Evolutionary conservation across 2,888 invertebrate species (phyloP).

Genomic region (Heliconius cydno): DNA sequence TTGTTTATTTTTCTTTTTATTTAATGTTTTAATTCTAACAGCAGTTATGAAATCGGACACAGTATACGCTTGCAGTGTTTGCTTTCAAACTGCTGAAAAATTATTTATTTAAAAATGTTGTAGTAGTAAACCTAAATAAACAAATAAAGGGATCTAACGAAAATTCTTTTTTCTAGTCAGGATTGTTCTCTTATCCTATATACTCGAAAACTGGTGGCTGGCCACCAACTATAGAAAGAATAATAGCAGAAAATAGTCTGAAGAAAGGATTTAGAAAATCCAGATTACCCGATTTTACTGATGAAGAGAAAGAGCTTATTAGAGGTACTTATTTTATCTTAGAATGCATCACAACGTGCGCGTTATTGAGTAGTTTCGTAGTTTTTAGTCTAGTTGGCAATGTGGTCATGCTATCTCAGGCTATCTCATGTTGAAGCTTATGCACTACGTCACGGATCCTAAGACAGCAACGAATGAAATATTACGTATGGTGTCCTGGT

Average conservation of each 20-base stretch:
- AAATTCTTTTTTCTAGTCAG: conserved; percentile 52
- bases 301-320: conserved; percentile 56
- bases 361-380: too few relatives aligned
- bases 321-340: conserved; percentile 49
- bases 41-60: too few relatives aligned
- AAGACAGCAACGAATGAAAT: too few relatives aligned
- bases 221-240: conserved; percentile 57
- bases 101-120: too few relatives aligned
- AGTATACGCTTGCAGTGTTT: not conserved
- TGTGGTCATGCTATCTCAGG: too few relatives aligned
- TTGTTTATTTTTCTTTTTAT: not conserved
- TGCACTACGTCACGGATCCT: too few relatives aligned
- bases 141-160: not conserved
- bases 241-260: conserved; percentile 55
- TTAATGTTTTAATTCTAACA: not conserved
- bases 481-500: too few relatives aligned
- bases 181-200: conserved; percentile 59
- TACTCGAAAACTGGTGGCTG: conserved; percentile 63
- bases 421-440: too few relatives aligned
- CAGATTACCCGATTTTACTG: conserved; percentile 57
- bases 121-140: too few relatives aligned
- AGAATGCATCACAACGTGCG: too few relatives aligned
- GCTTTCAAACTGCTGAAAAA: too few relatives aligned
- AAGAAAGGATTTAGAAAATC: conserved; percentile 53
- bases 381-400: too few relatives aligned